phyloP scores from a whole-genome alignment of 2,113 vertebrate genomes.

The Pteropus alecto region DNA sequence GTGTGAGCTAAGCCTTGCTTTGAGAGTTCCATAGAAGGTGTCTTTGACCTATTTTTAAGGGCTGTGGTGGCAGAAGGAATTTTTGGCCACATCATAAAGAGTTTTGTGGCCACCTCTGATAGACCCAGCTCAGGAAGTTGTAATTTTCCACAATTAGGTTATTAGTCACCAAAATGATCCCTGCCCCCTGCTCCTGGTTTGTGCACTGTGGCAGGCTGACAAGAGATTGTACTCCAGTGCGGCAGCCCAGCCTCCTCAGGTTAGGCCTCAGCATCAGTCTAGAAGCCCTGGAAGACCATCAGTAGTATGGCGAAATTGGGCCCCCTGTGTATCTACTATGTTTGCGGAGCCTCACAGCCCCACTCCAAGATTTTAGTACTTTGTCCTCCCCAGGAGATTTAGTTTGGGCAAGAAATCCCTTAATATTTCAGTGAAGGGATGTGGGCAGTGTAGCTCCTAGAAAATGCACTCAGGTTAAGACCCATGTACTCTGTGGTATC shows the following conservation, averaged over 20 bases:
- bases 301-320: too few relatives aligned
- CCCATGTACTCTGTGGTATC: not conserved
- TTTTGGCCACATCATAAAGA: slow-evolving; percentile 78
- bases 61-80: slow-evolving; percentile 74
- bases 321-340: not conserved
- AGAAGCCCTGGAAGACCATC: not conserved
- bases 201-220: not conserved
- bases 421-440: not conserved
- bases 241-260: not conserved
- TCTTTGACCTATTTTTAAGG: slow-evolving; percentile 76
- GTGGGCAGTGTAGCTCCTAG: not conserved
- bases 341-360: not conserved
- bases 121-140: slow-evolving; percentile 71
- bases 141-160: slow-evolving; percentile 75
- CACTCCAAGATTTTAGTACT: not conserved
- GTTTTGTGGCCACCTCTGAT: slow-evolving; percentile 71
- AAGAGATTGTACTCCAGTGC: not conserved
- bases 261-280: not conserved
- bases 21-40: slow-evolving; percentile 60
- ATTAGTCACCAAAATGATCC: slow-evolving; percentile 66
- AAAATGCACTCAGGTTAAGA: not conserved
- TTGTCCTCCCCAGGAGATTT: not conserved
- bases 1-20: slow-evolving; percentile 32
- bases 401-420: not conserved
- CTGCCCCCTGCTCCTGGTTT: slow-evolving; percentile 4